Evolutionary conservation across 2,888 invertebrate species (phyloP).

Genomic region (Eubasilissa splendida): DNA sequence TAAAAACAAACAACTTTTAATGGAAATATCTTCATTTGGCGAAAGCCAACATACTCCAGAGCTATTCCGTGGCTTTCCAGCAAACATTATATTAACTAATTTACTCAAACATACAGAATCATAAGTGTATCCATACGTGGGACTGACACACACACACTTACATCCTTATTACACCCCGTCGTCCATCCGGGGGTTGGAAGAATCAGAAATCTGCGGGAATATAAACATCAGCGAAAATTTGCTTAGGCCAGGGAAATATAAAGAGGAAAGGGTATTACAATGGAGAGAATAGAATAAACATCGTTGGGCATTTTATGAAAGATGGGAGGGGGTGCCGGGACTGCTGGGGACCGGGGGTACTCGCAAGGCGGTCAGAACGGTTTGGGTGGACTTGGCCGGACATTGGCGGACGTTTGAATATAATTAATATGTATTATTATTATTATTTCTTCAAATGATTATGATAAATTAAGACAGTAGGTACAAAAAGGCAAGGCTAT

Average conservation of each 20-base stretch:
- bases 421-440: too few relatives aligned
- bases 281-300: constrained; percentile 63
- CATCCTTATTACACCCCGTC: constrained; percentile 3
- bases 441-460: too few relatives aligned
- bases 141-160: constrained; percentile 34
- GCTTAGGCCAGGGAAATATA: constrained; percentile 73
- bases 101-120: constrained; percentile 44
- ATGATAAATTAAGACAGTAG: too few relatives aligned
- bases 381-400: constrained; percentile 51
- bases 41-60: constrained; percentile 32
- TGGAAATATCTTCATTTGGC: constrained; percentile 44
- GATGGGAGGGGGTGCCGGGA: constrained; percentile 50
- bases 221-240: constrained; percentile 67
- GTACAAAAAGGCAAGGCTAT: too few relatives aligned
- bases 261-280: constrained; percentile 57
- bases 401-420: constrained; percentile 40
- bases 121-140: constrained; percentile 21
- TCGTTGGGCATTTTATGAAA: constrained; percentile 58
- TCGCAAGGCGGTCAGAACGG: constrained; percentile 55
- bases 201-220: constrained; percentile 57
- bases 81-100: constrained; percentile 55
- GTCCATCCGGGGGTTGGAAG: constrained; percentile 59
- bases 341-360: constrained; percentile 42
- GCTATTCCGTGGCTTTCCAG: constrained; percentile 39
- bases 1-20: constrained; percentile 43